phyloP scores from a whole-genome alignment of 2,888 invertebrate genomes.

The Rutpela maculata region DNA sequence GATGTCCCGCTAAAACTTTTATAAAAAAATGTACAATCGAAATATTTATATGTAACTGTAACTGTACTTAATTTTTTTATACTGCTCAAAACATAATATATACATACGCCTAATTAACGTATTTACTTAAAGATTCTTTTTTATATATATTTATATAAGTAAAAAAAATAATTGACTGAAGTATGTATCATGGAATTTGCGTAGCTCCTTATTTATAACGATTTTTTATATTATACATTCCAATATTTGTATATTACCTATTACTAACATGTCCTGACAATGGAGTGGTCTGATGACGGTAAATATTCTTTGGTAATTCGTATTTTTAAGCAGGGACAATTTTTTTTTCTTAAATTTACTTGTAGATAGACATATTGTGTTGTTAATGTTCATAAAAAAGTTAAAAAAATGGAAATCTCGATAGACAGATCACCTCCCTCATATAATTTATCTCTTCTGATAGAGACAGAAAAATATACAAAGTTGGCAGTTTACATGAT shows the following conservation, averaged over 20 bases:
- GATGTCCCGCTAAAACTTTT: slow-evolving; percentile 45
- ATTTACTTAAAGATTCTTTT: slow-evolving; percentile 52
- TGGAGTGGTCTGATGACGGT: slow-evolving; percentile 15
- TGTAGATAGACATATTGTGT: no score
- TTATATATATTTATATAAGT: slow-evolving; percentile 49
- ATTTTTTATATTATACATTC: slow-evolving; percentile 53
- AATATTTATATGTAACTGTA: slow-evolving; percentile 52
- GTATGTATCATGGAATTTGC: slow-evolving; percentile 53
- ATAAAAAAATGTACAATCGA: slow-evolving; percentile 53
- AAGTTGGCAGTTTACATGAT: no score
- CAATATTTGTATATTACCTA: slow-evolving; percentile 55
- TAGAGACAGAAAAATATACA: no score
- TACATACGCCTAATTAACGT: slow-evolving; percentile 63
- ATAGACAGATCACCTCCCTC: no score
- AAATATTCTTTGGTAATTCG: not conserved
- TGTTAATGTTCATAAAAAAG: no score
- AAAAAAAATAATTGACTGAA: slow-evolving; percentile 54
- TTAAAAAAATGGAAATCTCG: no score
- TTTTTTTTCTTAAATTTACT: no score
- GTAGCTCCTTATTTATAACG: slow-evolving; percentile 48
- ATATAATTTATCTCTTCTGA: no score
- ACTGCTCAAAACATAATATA: slow-evolving; percentile 68
- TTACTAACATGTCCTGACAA: slow-evolving; percentile 43
- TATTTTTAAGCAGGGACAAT: no score
- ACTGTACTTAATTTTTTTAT: slow-evolving; percentile 65